Evolutionary conservation across 2,888 invertebrate genomes (phyloP), one percentile per base, ranked within the genome.

Genomic region (Apotomis betuletana): DNA sequence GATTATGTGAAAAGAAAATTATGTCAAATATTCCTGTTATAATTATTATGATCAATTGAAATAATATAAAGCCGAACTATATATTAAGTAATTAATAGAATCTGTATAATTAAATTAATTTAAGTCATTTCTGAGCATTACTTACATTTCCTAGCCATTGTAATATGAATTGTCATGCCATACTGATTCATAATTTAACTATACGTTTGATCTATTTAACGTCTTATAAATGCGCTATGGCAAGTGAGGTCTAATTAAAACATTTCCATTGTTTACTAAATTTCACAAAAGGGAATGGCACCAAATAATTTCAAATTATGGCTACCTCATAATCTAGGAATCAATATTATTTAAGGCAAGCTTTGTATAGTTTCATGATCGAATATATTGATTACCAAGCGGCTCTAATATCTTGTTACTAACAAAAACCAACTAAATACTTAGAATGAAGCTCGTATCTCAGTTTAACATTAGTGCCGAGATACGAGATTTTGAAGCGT

Each of bases 151-250:
- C 76, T 69, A 58, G 62, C 70, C 49, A 12, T 71, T 72, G 68
- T 36, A 70, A 59, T 64, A 60, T 60, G 27, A 59, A 74, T 68
- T 59, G 68, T 64, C 64, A 76, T 77, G 78, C 76, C 73, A 76
- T 64, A 74, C 72, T 69, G 70, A 75, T 75, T 67, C 60, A 55
- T 77, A 75, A 74, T 55, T 62, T 64, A 69, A 67, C 51, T 52
- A 27, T 55, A 68, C 10, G 38, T 73, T 76, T 75, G 77, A 75
- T 78, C 76, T 76, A 76, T 72, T 73, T 67, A 58, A 38, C 58
- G 38, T 38, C 59, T n/a, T 67, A 60, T 67, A 70, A 70, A 67
- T 70, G 55, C 54, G 52, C 36, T 65, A 61, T 67, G 65, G 61
- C 61, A 71, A 71, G 57, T 67, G 54, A 13, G 15, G 15, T 67